Base-by-base conservation (phyloP, 2,797 vertebrate genomes). In the Smutsia gigantea region DNA sequence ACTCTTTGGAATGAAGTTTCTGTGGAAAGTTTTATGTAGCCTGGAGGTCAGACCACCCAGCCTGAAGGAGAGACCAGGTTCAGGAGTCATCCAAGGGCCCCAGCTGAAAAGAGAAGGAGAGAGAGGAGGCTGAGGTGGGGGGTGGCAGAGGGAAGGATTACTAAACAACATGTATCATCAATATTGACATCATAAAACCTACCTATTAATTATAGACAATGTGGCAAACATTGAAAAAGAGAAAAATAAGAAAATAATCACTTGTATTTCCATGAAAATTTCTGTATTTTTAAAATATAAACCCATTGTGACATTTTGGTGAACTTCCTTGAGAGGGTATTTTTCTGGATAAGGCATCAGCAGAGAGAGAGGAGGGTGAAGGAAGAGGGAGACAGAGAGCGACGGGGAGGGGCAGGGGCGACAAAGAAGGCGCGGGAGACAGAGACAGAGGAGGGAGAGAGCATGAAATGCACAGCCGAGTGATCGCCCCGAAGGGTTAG, bases 261-360 rank as follows among this genome's bases (percentile, higher is more conserved):
- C 27, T 34, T 61, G 53, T 39, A 64, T 61, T 89, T 85, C 27
- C 31, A 25, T 34, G 53, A 71, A 87, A n/a, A 59, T 27, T 2
- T 94, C 18, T 69, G 5, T 46, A 23, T 59, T 59, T 87, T 66
- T 39, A 7, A 69, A 39, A 69, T 25, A 27, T 55, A 37, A 90
- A 29, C 37, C 15, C 25, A 63, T 39, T 71, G 77, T 72, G 23
- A 29, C n/a, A 81, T 64, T 93, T 75, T 74, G 57, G 92, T 84
- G 77, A 61, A 49, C 51, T 92, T 82, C 46, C 27, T 71, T 74
- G 34, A 49, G 55, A 89, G 46, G 23, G 2, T 5, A 75, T 86
- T 81, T 86, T 77, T 84, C 83, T 84, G 71, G 64, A 79, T 95
- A 37, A 25, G 4, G 57, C 64, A 27, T 29, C 39, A 79, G 46